phyloP scores from a whole-genome alignment of 2,888 invertebrate species.

The Tachina fera region DNA sequence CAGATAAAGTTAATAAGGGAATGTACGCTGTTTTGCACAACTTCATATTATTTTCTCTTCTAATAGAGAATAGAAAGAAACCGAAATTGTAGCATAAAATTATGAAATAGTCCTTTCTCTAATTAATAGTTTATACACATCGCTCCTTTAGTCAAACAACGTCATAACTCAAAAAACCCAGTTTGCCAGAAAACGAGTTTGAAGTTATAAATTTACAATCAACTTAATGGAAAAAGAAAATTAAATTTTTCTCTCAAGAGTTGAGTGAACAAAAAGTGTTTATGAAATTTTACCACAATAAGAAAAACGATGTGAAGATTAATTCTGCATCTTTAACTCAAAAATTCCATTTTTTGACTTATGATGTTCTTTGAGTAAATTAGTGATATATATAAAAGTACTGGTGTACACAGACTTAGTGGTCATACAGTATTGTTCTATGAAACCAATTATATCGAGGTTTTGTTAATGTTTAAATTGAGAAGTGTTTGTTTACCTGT shows the following conservation, averaged over 20 bases:
- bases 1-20: constrained; percentile 29
- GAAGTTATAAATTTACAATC: no score
- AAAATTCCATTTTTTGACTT: constrained; percentile 23
- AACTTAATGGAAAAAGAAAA: no score
- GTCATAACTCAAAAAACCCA: no score
- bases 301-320: no score
- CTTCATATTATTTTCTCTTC: constrained; percentile 5
- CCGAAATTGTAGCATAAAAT: neutral
- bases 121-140: no score
- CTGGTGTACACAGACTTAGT: neutral
- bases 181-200: no score
- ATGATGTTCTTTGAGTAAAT: constrained; percentile 16
- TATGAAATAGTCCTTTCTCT: constrained; percentile 19
- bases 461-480: constrained; percentile 8
- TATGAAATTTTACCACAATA: no score
- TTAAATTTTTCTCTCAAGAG: no score
- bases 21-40: constrained; percentile 58
- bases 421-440: constrained; percentile 22
- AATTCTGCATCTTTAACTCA: no score
- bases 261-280: no score
- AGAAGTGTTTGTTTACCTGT: constrained; percentile 20
- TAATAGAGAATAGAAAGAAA: constrained; percentile 21
- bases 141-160: no score
- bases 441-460: constrained; percentile 34
- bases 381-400: neutral